These are phyloP conservation scores for Lycocerus yunnanus DNA, from an alignment of 2,888 invertebrate species.

Conservation along the genomic window DNA sequence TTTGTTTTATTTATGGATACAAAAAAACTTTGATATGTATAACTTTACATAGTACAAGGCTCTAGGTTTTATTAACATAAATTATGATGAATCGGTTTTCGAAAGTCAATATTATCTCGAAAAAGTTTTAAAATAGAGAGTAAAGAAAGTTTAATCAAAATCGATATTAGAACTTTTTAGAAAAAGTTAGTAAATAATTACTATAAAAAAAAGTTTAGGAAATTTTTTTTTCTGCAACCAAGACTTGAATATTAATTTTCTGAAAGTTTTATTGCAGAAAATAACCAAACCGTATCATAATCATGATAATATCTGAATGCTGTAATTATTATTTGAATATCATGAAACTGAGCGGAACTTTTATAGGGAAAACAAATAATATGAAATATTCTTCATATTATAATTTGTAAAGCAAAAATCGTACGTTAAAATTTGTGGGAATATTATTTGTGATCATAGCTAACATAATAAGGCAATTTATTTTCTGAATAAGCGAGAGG, in stretches of 20 bases:
- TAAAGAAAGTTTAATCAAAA: not conserved
- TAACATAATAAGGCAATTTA: constrained; percentile 4
- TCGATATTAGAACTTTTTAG: too few relatives aligned
- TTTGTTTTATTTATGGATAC: not conserved
- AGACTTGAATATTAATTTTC: not conserved
- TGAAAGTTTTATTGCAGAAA: not conserved
- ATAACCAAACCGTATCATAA: not conserved
- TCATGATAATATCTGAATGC: not conserved
- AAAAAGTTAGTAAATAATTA: not conserved
- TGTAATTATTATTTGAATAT: not conserved
- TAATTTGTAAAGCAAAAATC: not conserved
- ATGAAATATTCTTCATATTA: not conserved
- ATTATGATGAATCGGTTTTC: too few relatives aligned
- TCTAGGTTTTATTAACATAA: too few relatives aligned
- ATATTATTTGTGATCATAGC: not conserved
- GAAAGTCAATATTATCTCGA: too few relatives aligned
- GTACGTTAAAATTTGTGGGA: not conserved
- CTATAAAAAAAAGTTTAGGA: too few relatives aligned
- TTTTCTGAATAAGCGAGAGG: not conserved
- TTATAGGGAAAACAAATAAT: not conserved
- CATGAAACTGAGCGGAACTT: not conserved
- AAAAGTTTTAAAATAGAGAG: too few relatives aligned
- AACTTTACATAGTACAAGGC: not conserved
- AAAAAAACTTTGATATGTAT: not conserved
- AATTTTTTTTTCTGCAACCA: too few relatives aligned